A percentile compares a stretch with the other conserved stretches of the same genome.
Evolutionary conservation across 2,113 vertebrate species (phyloP).

Genomic region (Alligator sinensis): DNA sequence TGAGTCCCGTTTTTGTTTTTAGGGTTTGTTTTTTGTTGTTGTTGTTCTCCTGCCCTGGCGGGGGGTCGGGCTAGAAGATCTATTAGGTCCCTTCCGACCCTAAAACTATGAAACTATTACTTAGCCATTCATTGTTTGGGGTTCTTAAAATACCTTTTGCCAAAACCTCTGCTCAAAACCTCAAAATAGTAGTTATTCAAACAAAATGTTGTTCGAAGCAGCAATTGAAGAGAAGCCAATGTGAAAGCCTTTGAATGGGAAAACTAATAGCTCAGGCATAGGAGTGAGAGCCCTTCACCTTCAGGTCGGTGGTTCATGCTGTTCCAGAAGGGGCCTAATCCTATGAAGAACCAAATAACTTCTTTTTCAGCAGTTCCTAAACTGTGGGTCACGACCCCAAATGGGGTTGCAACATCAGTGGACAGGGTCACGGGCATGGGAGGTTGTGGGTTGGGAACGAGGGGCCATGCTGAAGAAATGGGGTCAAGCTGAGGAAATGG

Average conservation of each 20-base stretch:
- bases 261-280: background rate
- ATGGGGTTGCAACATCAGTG: too few species aligned
- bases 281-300: constrained; percentile 34
- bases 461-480: too few species aligned
- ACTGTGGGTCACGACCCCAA: too few species aligned
- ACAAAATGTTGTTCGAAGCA: background rate
- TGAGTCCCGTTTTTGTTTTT: too few species aligned
- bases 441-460: too few species aligned
- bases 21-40: too few species aligned
- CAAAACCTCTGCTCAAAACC: background rate
- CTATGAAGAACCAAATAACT: background rate
- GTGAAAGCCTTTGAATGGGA: background rate
- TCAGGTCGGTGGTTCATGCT: background rate
- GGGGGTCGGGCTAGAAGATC: too few species aligned
- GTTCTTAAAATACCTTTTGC: background rate
- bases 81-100: too few species aligned
- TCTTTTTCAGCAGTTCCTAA: background rate
- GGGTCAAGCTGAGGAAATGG: too few species aligned
- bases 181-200: background rate
- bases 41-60: too few species aligned
- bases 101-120: too few species aligned
- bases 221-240: constrained; percentile 5
- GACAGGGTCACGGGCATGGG: too few species aligned
- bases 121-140: background rate
- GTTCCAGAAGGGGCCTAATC: background rate